Evolutionary conservation across 2,113 vertebrate genomes (phyloP).

Genomic region (Pteropus alecto): DNA sequence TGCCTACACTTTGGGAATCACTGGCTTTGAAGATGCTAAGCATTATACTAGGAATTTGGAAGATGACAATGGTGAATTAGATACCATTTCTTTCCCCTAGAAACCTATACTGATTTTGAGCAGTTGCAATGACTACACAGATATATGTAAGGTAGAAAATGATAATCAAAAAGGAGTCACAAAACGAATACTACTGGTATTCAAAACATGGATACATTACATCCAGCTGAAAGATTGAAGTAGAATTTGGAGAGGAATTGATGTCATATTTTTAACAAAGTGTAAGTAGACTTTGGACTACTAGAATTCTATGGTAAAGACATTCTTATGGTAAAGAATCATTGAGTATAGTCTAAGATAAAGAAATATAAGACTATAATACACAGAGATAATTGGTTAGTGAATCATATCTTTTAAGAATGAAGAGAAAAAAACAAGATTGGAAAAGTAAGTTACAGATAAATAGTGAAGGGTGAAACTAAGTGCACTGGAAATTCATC

Average conservation of each 20-base stretch:
- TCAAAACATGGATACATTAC: neutral
- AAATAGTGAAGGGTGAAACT: neutral
- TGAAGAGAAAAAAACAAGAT: neutral
- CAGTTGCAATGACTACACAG: neutral
- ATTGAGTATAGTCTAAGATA: neutral
- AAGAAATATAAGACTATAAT: neutral
- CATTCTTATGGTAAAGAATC: neutral
- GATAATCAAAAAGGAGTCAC: neutral
- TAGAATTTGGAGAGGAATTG: neutral
- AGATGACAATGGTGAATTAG: neutral
- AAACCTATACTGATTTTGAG: neutral
- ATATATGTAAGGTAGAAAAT: neutral
- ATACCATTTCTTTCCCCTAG: neutral
- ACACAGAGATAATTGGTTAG: neutral
- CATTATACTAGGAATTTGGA: neutral
- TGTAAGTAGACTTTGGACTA: neutral
- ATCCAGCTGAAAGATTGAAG: neutral
- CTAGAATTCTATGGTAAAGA: neutral
- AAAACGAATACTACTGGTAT: neutral
- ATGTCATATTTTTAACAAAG: neutral
- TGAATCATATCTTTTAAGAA: neutral
- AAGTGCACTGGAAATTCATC: neutral
- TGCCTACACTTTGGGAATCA: neutral
- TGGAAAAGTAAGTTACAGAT: neutral
- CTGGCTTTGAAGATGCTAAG: neutral